These are phyloP conservation scores for Neocrepidodera transversa DNA, from an alignment of 2,888 invertebrate species.

Conservation along the genomic window DNA sequence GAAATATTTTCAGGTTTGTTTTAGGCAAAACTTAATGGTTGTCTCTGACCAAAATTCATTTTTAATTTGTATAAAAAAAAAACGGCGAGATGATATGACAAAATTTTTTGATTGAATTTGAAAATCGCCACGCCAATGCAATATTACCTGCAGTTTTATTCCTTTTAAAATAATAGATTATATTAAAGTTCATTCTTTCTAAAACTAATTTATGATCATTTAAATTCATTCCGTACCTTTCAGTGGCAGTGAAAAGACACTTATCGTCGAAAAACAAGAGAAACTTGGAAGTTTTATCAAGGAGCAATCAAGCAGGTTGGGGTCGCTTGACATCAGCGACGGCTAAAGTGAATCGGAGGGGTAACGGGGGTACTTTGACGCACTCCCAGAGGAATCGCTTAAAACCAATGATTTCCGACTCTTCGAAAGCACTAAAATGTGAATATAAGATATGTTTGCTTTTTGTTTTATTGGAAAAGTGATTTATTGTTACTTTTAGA, in stretches of 20 bases:
- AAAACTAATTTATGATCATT: too few species aligned
- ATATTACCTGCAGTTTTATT: too few species aligned
- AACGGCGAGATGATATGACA: too few species aligned
- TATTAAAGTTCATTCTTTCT: too few species aligned
- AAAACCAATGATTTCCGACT: slow-evolving; percentile 35
- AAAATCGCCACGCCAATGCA: too few species aligned
- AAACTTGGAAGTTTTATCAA: slow-evolving; percentile 44
- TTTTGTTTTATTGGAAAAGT: background rate
- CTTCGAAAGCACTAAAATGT: slow-evolving; percentile 26
- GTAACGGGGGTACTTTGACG: slow-evolving; percentile 46
- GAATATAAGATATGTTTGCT: slow-evolving; percentile 23
- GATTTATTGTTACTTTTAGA: too few species aligned
- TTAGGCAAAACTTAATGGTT: too few species aligned
- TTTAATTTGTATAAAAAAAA: too few species aligned
- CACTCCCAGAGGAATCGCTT: slow-evolving; percentile 39
- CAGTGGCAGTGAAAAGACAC: slow-evolving; percentile 30
- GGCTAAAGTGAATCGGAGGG: background rate
- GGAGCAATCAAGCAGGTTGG: slow-evolving; percentile 40
- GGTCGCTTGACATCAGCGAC: slow-evolving; percentile 47
- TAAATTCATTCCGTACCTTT: background rate
- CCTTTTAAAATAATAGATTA: too few species aligned
- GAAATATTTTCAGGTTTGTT: too few species aligned
- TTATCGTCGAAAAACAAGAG: slow-evolving; percentile 43
- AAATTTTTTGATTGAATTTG: too few species aligned
- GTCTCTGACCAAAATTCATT: too few species aligned